Base-by-base conservation (phyloP, 2,888 invertebrate species). In the Tromatobia lineatoria region DNA sequence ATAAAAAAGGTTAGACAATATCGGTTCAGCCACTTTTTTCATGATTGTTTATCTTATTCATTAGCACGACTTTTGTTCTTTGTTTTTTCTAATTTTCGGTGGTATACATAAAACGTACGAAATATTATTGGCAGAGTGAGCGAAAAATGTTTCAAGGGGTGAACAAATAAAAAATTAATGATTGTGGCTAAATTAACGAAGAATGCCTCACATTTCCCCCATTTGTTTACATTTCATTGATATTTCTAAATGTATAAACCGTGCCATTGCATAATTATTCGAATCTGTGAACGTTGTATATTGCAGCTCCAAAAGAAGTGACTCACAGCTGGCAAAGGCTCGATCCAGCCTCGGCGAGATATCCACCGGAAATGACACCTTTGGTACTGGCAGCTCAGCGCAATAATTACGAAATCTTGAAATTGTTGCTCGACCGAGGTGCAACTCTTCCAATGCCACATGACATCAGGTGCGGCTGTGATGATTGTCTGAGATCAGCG, bases 351-450 rank as follows among this genome's bases (percentile, higher is more conserved):
- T 97, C 96, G 7, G 97, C 97, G 1, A 96, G 96, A 93, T 98
- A 99, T 94, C 97, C 99, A 0, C 97, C 98, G 0, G 99, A 99
- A 94, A 97, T 99, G 88, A 99, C 99, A 0, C 99, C 99, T 0
- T 94, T 99, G 82, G 97, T 98, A 91, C 94, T 99, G 88, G 99
- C 99, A 0, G 98, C 99, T 34, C 99, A 99, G 92, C 96, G 97
- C 91, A 98, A 99, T 93, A 99, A 99, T 94, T 99, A 99, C 92
- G 99, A 99, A 94, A 99, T 99, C 90, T 95, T 99, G 88, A 99
- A 99, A 94, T 96, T 99, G 77, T 95, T 99, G 23, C 94, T 99
- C 80, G 99, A 99, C 93, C 95, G 99, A 71, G 99, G 99, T 23
- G 98, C 98, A 7, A 97, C 98, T 2, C 95, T 99, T 75, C 98